phyloP scores from a whole-genome alignment of 1,140 invertebrate species.

The Goniozus legneri region DNA sequence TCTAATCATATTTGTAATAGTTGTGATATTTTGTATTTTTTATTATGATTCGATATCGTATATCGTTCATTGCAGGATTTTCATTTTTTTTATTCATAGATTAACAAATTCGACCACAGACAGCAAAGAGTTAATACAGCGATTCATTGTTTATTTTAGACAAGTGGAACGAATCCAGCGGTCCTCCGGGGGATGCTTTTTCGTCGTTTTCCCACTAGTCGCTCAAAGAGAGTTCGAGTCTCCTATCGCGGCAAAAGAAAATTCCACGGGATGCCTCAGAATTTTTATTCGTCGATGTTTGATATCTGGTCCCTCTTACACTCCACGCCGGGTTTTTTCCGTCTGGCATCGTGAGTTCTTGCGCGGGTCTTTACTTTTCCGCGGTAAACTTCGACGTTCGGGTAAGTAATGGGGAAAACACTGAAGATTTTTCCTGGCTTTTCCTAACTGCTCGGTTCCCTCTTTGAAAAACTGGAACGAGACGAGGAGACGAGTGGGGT shows the following conservation, averaged over 20 bases:
- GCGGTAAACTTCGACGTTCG: not conserved
- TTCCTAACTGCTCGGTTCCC: not conserved
- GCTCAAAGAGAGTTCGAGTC: slow-evolving; percentile 15
- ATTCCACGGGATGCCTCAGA: not conserved
- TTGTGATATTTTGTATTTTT: too few species aligned
- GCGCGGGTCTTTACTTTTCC: not conserved
- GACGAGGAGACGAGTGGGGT: slow-evolving; percentile 3
- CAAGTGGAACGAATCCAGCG: slow-evolving; percentile 17
- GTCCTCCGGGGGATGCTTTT: too few species aligned
- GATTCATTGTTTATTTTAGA: too few species aligned
- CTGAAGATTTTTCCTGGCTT: not conserved
- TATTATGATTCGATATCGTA: too few species aligned
- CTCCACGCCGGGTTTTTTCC: slow-evolving; percentile 6
- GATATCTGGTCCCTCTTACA: slow-evolving; percentile 2
- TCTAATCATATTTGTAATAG: too few species aligned
- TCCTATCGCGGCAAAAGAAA: slow-evolving; percentile 11
- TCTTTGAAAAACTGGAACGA: not conserved
- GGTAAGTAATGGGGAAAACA: not conserved
- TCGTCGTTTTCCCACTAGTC: too few species aligned
- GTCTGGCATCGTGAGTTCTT: not conserved
- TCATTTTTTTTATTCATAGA: too few species aligned
- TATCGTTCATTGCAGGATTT: too few species aligned
- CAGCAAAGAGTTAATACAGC: too few species aligned
- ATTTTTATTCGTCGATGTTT: not conserved
- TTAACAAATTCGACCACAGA: too few species aligned